Evolutionary conservation across 2,113 vertebrate genomes (phyloP).

Genomic region (Lichenostomus cassidix): DNA sequence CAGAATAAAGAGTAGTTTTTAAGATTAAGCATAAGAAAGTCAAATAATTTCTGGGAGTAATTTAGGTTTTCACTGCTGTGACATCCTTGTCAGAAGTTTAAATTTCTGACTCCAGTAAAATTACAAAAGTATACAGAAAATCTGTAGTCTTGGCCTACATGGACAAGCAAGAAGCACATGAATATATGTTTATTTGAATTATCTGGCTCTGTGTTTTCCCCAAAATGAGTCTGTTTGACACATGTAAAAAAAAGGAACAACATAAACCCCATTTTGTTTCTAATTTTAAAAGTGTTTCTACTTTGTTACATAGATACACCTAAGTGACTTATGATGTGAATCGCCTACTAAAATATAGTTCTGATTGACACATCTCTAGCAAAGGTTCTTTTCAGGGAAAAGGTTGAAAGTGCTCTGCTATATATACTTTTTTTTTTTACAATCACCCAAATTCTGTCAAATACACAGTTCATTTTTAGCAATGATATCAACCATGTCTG

Average conservation of each 20-base stretch:
- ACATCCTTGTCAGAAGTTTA: neutral
- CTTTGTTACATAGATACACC: neutral
- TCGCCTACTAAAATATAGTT: neutral
- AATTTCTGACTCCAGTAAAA: neutral
- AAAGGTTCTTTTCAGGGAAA: neutral
- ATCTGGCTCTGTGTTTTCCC: neutral
- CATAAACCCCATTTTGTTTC: neutral
- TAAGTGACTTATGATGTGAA: neutral
- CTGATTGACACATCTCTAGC: neutral
- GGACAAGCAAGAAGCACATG: neutral
- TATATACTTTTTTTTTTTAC: neutral
- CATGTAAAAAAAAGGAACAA: neutral
- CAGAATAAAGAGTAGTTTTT: neutral
- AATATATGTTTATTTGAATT: neutral
- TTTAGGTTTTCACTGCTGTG: neutral
- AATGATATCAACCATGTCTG: neutral
- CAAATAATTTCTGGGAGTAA: neutral
- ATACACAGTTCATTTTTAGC: neutral
- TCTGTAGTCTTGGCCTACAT: neutral
- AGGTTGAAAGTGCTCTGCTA: neutral
- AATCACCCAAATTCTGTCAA: neutral
- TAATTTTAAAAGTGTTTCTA: neutral
- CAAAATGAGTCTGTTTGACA: neutral
- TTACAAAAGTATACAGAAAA: neutral
- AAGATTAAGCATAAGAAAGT: neutral